Base-by-base conservation (phyloP, 2,888 invertebrate species). In the Orthosia gothica region DNA sequence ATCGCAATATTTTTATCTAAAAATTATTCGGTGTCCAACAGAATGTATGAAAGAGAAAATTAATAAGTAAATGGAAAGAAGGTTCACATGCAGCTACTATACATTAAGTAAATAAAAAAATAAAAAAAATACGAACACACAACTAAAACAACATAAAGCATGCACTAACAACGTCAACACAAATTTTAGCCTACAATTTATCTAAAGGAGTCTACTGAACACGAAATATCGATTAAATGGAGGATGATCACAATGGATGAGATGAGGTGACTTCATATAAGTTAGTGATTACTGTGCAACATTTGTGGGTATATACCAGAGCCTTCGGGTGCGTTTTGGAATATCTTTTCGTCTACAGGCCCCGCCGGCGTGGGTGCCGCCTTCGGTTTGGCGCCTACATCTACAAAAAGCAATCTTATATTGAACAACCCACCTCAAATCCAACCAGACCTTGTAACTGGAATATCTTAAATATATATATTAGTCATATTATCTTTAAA, bases 281-380 rank as follows among this genome's bases (percentile, higher is more conserved):
- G 49, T 74, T 52, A 74, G 66, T 78, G 70, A 77, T 78, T 82
- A 76, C 69, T 78, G 89, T 91, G 91, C 90, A 85, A 86, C 87
- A 89, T 74, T 77, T 69, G 55, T 90, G 82, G 85, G 86, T 91
- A 84, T 88, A 91, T 98, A 98, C 98, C 98, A 95, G 97, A 97
- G 96, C 97, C 97, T 93, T 97, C 97, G 91, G 98, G 97, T 94
- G 97, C 97, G 89, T 97, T 97, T 94, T 97, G 97, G 94, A 98
- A 97, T 93, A 97, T 96, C 94, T 97, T 97, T 92, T 95, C 97
- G 94, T 97, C 97, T 89, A 96, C 93, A 81, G 98, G 97, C 91
- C 98, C 97, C 91, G 97, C 97, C 91, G 97, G 97, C 86, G 97
- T 97, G 90, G 97, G 93, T 58, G 93, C 92, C 89, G 91, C 92